A percentile compares a stretch with the other conserved stretches of the same genome.
phyloP scores from a whole-genome alignment of 2,888 invertebrate genomes.

The Hirtodrosophila confusa region DNA sequence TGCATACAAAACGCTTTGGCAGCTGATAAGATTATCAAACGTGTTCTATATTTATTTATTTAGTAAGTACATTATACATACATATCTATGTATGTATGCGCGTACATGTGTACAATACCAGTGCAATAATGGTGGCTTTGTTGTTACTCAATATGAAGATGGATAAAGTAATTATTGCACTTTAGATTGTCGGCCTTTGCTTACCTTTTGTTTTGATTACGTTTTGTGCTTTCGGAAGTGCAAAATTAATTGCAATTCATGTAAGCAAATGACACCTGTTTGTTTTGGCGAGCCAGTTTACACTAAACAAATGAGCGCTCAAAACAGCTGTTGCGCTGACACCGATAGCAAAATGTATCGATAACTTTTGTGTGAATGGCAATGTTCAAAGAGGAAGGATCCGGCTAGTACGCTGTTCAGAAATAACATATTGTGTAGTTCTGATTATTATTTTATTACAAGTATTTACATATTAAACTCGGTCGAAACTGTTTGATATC shows the following conservation, averaged over 20 bases:
- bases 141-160: background rate
- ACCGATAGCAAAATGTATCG: constrained; percentile 31
- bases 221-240: constrained; percentile 6
- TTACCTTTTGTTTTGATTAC: constrained; percentile 23
- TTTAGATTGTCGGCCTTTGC: constrained; percentile 4
- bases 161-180: background rate
- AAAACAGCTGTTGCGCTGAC: constrained; percentile 34
- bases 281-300: constrained; percentile 8
- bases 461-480: no score
- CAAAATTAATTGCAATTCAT: background rate
- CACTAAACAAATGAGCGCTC: constrained; percentile 43
- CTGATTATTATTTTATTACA: no score
- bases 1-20: constrained; percentile 42
- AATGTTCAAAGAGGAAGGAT: background rate
- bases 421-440: no score
- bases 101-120: background rate
- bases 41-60: constrained; percentile 7
- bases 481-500: no score
- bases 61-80: constrained; percentile 1
- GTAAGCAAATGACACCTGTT: constrained; percentile 14
- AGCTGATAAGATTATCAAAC: constrained; percentile 54
- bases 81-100: background rate
- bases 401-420: no score
- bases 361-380: constrained; percentile 5
- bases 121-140: background rate